Percentiles rank a stretch among this genome's conserved stretches.
phyloP scores from a whole-genome alignment of 2,113 vertebrate genomes.

The Leucosticte australis region DNA sequence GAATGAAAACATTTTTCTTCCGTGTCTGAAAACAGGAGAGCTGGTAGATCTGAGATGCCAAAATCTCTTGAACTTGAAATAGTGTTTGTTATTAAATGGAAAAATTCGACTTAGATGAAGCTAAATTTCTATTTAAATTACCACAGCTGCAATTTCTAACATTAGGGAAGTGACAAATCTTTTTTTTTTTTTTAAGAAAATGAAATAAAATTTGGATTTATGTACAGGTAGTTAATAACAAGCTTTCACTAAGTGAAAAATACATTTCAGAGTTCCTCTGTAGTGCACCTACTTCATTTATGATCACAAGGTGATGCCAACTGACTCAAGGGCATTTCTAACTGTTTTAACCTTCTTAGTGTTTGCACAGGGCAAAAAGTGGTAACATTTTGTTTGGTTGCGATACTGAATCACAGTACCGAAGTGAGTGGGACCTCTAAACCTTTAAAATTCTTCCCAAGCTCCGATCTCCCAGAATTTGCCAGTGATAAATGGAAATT shows the following conservation, averaged over 20 bases:
- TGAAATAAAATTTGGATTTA: not conserved
- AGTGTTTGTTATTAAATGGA: not conserved
- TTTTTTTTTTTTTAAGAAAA: not conserved
- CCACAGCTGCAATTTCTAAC: not conserved
- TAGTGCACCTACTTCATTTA: not conserved
- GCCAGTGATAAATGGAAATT: not conserved
- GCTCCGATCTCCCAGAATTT: not conserved
- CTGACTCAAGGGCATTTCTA: not conserved
- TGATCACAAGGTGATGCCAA: not conserved
- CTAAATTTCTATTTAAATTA: no score
- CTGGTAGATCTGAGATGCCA: not conserved
- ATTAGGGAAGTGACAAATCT: not conserved
- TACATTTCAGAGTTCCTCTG: not conserved
- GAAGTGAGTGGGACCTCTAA: not conserved
- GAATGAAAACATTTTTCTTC: not conserved
- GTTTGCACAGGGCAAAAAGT: not conserved
- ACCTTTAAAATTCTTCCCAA: not conserved
- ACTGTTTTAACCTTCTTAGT: not conserved
- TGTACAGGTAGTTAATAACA: not conserved
- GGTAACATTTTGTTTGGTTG: not conserved
- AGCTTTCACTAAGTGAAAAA: not conserved
- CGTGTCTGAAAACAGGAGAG: not conserved
- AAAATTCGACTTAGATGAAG: not conserved
- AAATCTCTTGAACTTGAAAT: not conserved
- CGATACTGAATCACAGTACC: not conserved